A percentile compares a stretch with the other conserved stretches of the same genome.
Conservation (phyloP, 2,113 vertebrate genomes). For the Astatotilapia flaviijosephi region DNA sequence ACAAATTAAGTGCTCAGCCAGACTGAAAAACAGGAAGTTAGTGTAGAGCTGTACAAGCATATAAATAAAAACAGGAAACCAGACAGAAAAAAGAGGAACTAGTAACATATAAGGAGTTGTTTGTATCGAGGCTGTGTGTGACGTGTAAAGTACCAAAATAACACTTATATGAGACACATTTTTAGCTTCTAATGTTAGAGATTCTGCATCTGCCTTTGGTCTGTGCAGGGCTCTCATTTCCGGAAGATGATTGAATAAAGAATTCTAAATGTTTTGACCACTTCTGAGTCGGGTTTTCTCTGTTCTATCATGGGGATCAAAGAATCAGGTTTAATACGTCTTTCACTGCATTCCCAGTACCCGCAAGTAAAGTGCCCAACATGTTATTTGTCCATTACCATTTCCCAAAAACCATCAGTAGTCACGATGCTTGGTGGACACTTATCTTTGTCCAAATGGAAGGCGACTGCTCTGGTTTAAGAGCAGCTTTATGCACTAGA, state of each 20-base stretch:
- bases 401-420: neutral
- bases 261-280: neutral
- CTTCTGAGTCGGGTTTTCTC: neutral
- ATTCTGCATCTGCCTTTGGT: rapidly evolving
- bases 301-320: neutral
- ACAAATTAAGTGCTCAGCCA: neutral
- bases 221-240: neutral
- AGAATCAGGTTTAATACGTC: neutral
- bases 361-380: neutral
- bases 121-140: neutral
- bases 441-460: neutral
- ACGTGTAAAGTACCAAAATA: neutral
- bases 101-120: neutral
- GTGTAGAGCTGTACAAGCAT: neutral
- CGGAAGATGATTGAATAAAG: neutral
- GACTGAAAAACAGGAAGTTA: neutral
- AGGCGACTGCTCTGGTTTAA: neutral
- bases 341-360: neutral
- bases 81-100: neutral
- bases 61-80: neutral
- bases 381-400: neutral
- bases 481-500: neutral
- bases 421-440: neutral
- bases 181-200: neutral
- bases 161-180: neutral